A percentile compares a stretch with the other conserved stretches of the same genome.
Evolutionary conservation across 2,797 vertebrate genomes (phyloP).

Genomic region (Parauchenoglanis punctatus): DNA sequence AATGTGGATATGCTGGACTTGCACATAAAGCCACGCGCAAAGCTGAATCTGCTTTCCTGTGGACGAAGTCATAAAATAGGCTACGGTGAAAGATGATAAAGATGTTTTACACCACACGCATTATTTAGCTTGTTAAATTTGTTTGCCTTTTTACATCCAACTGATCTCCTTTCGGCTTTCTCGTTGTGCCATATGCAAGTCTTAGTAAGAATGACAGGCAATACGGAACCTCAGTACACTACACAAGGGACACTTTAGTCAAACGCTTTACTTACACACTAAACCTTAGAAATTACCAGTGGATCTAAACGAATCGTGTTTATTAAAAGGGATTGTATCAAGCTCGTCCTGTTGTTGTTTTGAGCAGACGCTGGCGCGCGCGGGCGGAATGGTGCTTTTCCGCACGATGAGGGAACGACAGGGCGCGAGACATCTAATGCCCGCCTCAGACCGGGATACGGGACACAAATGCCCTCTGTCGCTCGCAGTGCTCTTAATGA

Average conservation of each 20-base stretch:
- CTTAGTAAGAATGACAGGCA: not conserved
- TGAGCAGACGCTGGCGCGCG: not conserved
- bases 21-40: constrained; percentile 7
- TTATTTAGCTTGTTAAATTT: not conserved
- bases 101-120: not conserved
- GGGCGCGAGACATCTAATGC: constrained; percentile 16
- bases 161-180: not conserved
- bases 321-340: not conserved
- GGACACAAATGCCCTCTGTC: not conserved
- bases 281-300: not conserved
- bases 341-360: not conserved
- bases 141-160: not conserved
- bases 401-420: not conserved
- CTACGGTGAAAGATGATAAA: not conserved
- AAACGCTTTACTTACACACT: not conserved
- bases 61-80: not conserved
- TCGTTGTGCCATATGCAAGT: not conserved
- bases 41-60: not conserved
- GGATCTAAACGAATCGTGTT: not conserved
- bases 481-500: constrained; percentile 14
- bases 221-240: not conserved
- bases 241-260: not conserved
- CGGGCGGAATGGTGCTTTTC: not conserved
- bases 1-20: constrained; percentile 62
- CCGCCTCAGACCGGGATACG: not conserved